Evolutionary conservation across 2,113 vertebrate species (phyloP).

Genomic region (Pontoporia blainvillei): DNA sequence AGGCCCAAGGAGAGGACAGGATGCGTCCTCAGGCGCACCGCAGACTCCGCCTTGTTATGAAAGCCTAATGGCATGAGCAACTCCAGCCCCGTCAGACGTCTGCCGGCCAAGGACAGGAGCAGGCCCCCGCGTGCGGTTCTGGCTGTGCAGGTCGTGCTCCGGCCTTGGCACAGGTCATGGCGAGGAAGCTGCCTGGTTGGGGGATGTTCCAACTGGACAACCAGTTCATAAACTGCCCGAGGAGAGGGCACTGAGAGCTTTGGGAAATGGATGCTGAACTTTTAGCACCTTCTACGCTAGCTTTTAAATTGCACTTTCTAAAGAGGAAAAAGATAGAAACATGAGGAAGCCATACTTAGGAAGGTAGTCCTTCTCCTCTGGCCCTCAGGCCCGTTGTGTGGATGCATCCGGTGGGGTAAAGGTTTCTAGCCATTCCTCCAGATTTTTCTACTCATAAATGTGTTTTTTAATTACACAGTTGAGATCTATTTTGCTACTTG

Average conservation of each 20-base stretch:
- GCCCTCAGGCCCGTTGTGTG: background rate
- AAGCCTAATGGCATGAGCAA: fast-evolving
- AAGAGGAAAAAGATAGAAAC: background rate
- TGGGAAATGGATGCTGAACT: background rate
- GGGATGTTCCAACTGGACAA: background rate
- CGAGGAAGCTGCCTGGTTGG: background rate
- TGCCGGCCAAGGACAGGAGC: background rate
- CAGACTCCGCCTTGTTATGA: no score
- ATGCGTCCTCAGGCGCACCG: fast-evolving
- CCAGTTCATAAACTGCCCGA: background rate
- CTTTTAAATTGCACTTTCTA: background rate
- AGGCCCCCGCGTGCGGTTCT: fast-evolving
- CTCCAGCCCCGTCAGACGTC: fast-evolving
- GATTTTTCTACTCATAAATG: background rate
- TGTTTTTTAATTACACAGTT: background rate
- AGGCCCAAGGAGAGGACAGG: background rate
- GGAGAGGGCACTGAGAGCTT: background rate
- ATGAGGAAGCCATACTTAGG: background rate
- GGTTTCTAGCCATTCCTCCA: background rate
- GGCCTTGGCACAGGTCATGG: background rate
- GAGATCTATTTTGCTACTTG: background rate
- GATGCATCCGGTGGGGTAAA: background rate
- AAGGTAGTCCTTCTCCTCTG: background rate
- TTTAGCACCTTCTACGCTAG: background rate
- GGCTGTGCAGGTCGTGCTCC: background rate